Percentiles rank a stretch among this genome's conserved stretches.
These are phyloP conservation scores for Pluvialis apricaria DNA, from an alignment of 2,113 vertebrate species.

Conservation along the genomic window DNA sequence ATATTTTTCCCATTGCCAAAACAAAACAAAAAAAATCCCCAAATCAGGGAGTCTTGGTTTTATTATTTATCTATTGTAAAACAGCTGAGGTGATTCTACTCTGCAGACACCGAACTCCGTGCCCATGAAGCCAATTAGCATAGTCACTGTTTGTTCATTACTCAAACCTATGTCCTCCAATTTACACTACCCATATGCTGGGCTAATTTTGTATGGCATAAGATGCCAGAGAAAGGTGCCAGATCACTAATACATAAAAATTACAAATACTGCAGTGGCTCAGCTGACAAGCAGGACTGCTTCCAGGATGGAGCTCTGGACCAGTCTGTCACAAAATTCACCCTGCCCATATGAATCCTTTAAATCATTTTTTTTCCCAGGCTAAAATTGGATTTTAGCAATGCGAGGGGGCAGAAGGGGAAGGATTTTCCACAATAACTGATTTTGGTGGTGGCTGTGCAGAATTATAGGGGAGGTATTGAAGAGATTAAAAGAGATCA, in stretches of 20 bases:
- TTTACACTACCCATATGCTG: slow-evolving; percentile 44
- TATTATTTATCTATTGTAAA: background rate
- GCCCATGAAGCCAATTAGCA: slow-evolving; percentile 7
- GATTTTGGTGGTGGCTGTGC: background rate
- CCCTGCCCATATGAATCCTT: background rate
- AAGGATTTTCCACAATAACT: slow-evolving; percentile 20
- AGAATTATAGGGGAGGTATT: background rate
- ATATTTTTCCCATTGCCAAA: background rate
- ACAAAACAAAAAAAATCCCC: background rate
- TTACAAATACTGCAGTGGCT: slow-evolving; percentile 27
- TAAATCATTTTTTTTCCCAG: background rate
- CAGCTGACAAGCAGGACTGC: slow-evolving; percentile 26
- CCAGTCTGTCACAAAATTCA: background rate
- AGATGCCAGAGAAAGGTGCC: slow-evolving; percentile 42
- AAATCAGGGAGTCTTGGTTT: background rate
- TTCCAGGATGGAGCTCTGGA: slow-evolving; percentile 25
- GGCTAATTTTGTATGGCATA: background rate
- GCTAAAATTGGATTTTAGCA: slow-evolving; percentile 30
- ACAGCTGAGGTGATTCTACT: background rate
- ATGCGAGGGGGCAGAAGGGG: background rate
- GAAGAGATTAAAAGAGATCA: background rate
- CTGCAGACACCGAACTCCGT: background rate
- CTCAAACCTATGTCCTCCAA: slow-evolving; percentile 26
- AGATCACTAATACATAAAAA: slow-evolving; percentile 47
- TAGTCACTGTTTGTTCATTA: slow-evolving; percentile 40